Evolutionary conservation across 2,113 vertebrate genomes (phyloP), one percentile per base, ranked within the genome.

Genomic region (Paraplagusia blochii): DNA sequence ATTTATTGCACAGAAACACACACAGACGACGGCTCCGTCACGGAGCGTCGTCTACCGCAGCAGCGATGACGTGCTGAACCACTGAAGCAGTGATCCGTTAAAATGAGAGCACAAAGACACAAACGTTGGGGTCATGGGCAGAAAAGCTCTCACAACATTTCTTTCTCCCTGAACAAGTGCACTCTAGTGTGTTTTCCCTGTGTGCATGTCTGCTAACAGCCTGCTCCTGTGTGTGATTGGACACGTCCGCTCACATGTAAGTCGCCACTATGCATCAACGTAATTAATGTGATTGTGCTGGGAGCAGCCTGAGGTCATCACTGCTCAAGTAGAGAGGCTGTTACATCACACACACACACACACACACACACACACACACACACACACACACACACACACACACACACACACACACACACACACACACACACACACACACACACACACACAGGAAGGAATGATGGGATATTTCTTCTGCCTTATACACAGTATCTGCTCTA

Each of bases 211-310:
- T n/a, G 7, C 76, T 16, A 73, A 79, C 80, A 77, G 85, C 79
- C 77, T 78, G 81, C 52, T 66, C 47, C 59, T 53, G 55, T 36
- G 63, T 18, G 58, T 71, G 75, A 76, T 82, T 76, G 75, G 71
- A 77, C 72, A 73, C 63, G 74, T 83, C 74, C 58, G 63, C 64
- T 75, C 73, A 70, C 76, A 81, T 81, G 81, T 35, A 72, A 82
- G 77, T 83, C 79, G 85, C 81, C 83, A 83, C 55, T 53, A 66
- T 63, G 70, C 76, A 86, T 88, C 80, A 79, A 70, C 73, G 72
- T 84, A 88, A 87, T 84, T 74, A 88, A 86, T 76, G 72, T 68
- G 79, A 86, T 77, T 62, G 78, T 55, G 72, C 72, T 66, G 11
- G 19, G 57, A 58, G 65, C 58, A 63, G 77, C 82, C 82, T 0